Evolutionary conservation across 2,888 invertebrate species (phyloP), one percentile per base, ranked within the genome.

Genomic region (Arge pagana): DNA sequence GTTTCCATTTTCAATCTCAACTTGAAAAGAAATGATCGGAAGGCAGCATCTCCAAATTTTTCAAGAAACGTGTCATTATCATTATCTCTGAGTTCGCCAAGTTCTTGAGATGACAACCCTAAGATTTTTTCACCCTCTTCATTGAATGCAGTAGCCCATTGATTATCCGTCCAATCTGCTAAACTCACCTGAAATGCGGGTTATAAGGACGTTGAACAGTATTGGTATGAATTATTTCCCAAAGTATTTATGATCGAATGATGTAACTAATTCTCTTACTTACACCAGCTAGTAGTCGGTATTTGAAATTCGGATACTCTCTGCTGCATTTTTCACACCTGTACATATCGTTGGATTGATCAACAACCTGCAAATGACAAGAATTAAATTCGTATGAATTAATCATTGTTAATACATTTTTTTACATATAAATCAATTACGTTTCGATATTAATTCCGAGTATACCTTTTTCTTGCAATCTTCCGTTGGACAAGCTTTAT

Each of bases 261-360:
- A 5, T 31, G 13, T 37, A n/a, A 10, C 15, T 2, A 3, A 31
- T 37, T 42, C 39, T 30, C 50, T 50, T 39, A 83, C 87, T 85
- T 76, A 94, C 93, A 67, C 82, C 83, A 18, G 92, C 76, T 48
- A 98, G 79, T 58, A 96, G 79, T 35, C 96, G 83, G 78, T 93
- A 93, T 68, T 92, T 93, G 76, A 87, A 97, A 62, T 88, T 88
- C 1, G 89, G 86, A 71, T 83, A 91, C 59, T 93, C 92, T 49
- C 85, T 81, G 67, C 88, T 85, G 74, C 99, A 99, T 77, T 98
- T 98, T 75, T 98, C 98, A 77, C 99, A 99, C 48, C 94, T 82
- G 77, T 86, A 98, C 70, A 87, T 82, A 0, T 93, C 93, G 67
- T 93, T 93, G 58, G 88, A 88, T 67, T 89, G 85, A 74, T 97